Base-by-base conservation (phyloP, 2,888 invertebrate genomes). In the Eumacrocentrus americanus region DNA sequence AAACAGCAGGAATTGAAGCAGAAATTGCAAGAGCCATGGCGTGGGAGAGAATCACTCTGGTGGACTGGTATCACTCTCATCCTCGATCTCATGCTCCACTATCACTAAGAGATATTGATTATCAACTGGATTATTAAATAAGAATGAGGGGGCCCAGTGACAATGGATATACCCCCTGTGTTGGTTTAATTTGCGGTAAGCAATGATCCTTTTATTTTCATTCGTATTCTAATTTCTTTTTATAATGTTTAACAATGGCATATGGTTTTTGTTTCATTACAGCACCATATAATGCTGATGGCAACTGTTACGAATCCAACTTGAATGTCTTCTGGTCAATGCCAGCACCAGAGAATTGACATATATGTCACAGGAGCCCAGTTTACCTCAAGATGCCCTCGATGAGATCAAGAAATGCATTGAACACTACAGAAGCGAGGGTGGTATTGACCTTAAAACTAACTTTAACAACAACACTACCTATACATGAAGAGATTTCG, bases 11-110 rank as follows among this genome's bases (percentile, higher is more conserved):
- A 3, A 85, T 91, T 0, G 94, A 94, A 78, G 81, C 88, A 4
- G 91, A 92, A 82, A 94, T 96, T 71, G 91, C 91, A 62, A 88
- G 90, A 78, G 86, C 88, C 58, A 92, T 97, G 81, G 91, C 94
- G 74, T 89, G 88, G 73, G 87, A 91, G 72, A 91, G 92, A 57
- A 84, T 95, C 38, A 88, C 89, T 3, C 82, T 96, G 5, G 90
- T 96, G 2, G 96, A 96, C 4, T 97, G 96, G 96, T 97, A 96
- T 82, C 97, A 97, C 81, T 95, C 95, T 7, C 96, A 97, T 83
- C 94, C 95, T 0, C 88, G 89, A 55, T 90, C 91, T 67, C 90
- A 92, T 56, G 91, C 95, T 1, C 91, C 94, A 72, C 97, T 94
- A 63, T 95, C 91, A 72, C 85, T 88, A 60, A 84, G 93, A 55